Evolutionary conservation across 2,888 invertebrate genomes (phyloP).

Genomic region (Acanthococcus lagerstroemiae): DNA sequence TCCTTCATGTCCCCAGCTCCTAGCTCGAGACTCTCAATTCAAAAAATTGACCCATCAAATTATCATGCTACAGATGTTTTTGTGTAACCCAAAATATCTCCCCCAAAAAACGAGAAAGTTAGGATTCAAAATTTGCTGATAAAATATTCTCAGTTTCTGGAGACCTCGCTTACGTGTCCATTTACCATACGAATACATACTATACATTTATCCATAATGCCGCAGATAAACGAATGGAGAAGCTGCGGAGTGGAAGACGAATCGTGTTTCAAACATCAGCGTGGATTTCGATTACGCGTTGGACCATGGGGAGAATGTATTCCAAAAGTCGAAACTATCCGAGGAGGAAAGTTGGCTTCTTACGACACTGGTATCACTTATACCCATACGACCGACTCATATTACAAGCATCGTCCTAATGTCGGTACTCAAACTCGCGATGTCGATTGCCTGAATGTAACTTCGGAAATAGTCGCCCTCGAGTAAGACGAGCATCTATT

Average conservation of each 20-base stretch:
- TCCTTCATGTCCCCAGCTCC: too few relatives aligned
- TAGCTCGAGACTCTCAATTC: too few relatives aligned
- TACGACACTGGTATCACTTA: conserved; percentile 18
- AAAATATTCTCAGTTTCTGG: too few relatives aligned
- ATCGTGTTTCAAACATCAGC: conserved; percentile 31
- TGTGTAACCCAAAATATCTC: too few relatives aligned
- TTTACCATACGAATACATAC: too few relatives aligned
- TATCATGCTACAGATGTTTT: too few relatives aligned
- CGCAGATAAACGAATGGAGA: conserved; percentile 40
- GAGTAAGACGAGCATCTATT: conserved; percentile 32
- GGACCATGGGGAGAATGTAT: conserved; percentile 38
- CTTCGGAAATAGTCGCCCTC: conserved; percentile 35
- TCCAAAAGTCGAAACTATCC: conserved; percentile 21
- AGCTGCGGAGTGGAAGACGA: conserved; percentile 38
- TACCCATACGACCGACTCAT: conserved; percentile 36
- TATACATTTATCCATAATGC: too few relatives aligned
- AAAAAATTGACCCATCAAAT: too few relatives aligned
- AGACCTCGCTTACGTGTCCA: too few relatives aligned
- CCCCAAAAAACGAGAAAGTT: too few relatives aligned
- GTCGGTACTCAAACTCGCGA: conserved; percentile 38
- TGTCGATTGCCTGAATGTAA: conserved; percentile 37
- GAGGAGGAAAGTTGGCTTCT: conserved; percentile 4
- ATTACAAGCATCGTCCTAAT: conserved; percentile 39
- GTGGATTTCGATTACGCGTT: conserved; percentile 36
- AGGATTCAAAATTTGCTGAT: too few relatives aligned